phyloP scores from a whole-genome alignment of 2,113 vertebrate species.

The Trochalopteron elliotii region DNA sequence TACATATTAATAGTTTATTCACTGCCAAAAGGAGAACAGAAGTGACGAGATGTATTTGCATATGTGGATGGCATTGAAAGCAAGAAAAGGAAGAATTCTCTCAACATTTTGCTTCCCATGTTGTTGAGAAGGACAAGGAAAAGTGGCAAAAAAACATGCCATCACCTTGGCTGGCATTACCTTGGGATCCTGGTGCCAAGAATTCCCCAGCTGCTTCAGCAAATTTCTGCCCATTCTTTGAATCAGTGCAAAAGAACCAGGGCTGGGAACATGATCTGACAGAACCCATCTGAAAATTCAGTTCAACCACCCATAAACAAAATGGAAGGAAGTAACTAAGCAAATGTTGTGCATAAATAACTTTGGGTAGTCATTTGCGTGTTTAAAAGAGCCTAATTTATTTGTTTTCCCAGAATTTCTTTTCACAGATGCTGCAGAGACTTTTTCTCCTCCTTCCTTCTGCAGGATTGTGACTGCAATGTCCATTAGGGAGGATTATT shows the following conservation, averaged over 20 bases:
- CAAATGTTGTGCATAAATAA: background rate
- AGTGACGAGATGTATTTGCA: background rate
- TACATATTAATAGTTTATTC: background rate
- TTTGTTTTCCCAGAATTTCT: constrained; percentile 15
- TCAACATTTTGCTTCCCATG: background rate
- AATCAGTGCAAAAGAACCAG: background rate
- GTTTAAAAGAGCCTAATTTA: constrained; percentile 11
- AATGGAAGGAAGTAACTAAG: background rate
- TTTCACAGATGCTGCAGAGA: background rate
- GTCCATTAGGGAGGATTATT: constrained; percentile 32
- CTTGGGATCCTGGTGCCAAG: background rate
- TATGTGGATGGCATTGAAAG: background rate
- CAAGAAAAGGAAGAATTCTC: background rate
- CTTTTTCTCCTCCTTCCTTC: background rate
- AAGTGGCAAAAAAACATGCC: background rate
- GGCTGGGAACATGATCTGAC: background rate
- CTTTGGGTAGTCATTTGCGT: background rate
- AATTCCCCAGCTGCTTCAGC: background rate
- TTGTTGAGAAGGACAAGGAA: background rate
- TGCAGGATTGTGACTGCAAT: background rate
- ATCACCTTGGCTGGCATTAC: background rate
- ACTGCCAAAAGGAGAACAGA: background rate
- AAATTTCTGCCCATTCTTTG: background rate
- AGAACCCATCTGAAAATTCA: background rate
- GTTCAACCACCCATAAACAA: background rate